phyloP scores from a whole-genome alignment of 2,113 vertebrate genomes.

The Manacus vitellinus region DNA sequence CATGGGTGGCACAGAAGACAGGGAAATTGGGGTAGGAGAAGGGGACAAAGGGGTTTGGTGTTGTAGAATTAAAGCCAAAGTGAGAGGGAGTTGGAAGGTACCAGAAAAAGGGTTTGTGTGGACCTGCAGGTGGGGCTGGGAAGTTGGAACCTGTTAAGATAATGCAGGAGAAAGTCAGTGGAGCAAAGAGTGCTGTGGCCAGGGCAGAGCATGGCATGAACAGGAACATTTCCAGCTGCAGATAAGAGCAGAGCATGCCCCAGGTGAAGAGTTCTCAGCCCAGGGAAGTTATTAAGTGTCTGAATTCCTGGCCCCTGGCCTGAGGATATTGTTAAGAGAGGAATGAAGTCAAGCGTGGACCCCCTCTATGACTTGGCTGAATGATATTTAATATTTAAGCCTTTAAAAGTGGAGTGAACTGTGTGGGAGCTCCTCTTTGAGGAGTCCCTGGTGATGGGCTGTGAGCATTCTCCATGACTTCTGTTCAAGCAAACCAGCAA shows the following conservation, averaged over 20 bases:
- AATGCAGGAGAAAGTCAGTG: background rate
- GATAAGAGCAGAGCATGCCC: background rate
- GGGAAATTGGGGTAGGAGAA: background rate
- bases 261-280: background rate
- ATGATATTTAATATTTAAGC: slow-evolving; percentile 32
- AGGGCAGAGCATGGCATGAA: background rate
- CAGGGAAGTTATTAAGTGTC: background rate
- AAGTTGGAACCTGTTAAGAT: background rate
- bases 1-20: background rate
- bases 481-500: background rate
- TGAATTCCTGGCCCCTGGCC: slow-evolving; percentile 23
- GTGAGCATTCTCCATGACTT: background rate
- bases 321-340: slow-evolving; percentile 1
- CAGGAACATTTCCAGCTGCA: background rate
- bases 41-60: background rate
- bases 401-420: background rate
- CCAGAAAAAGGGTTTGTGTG: background rate
- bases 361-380: background rate
- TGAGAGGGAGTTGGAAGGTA: background rate
- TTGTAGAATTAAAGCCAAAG: background rate
- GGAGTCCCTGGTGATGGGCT: background rate
- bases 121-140: background rate
- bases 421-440: background rate
- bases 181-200: background rate
- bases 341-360: background rate